phyloP scores from a whole-genome alignment of 2,113 vertebrate species.

The Ceratotherium simum region DNA sequence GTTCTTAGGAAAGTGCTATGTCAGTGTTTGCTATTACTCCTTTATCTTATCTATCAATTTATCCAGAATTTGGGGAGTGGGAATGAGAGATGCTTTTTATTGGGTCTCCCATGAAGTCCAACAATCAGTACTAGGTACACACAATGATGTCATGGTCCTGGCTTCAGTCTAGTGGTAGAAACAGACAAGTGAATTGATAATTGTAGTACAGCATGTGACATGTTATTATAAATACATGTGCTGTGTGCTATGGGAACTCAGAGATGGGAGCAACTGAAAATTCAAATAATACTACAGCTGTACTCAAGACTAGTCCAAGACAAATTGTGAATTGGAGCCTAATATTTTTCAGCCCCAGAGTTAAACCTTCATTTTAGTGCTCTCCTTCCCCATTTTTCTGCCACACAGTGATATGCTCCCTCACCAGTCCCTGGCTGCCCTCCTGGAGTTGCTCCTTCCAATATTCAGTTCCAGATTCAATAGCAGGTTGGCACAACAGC shows the following conservation, averaged over 20 bases:
- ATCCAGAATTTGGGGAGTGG: not conserved
- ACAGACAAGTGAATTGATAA: not conserved
- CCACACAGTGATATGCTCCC: not conserved
- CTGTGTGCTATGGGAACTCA: not conserved
- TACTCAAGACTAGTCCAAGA: not conserved
- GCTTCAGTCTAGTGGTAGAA: not conserved
- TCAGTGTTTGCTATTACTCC: not conserved
- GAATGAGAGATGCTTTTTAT: not conserved
- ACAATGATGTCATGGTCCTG: not conserved
- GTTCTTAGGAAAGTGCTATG: not conserved
- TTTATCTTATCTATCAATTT: not conserved
- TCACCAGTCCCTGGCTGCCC: not conserved
- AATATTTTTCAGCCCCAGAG: not conserved
- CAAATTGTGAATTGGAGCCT: not conserved
- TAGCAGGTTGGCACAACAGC: not conserved
- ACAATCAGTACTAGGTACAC: fast-evolving
- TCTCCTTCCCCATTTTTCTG: not conserved
- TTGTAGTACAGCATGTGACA: not conserved
- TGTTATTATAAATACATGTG: not conserved
- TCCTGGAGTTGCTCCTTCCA: not conserved
- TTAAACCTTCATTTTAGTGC: not conserved
- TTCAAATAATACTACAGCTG: not conserved
- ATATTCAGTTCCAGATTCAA: conserved; percentile 9
- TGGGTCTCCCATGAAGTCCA: not conserved
- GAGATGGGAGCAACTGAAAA: not conserved